A percentile compares a stretch with the other conserved stretches of the same genome.
These are phyloP conservation scores for Hartigia nigra DNA, from an alignment of 2,888 invertebrate genomes.

Conservation along the genomic window DNA sequence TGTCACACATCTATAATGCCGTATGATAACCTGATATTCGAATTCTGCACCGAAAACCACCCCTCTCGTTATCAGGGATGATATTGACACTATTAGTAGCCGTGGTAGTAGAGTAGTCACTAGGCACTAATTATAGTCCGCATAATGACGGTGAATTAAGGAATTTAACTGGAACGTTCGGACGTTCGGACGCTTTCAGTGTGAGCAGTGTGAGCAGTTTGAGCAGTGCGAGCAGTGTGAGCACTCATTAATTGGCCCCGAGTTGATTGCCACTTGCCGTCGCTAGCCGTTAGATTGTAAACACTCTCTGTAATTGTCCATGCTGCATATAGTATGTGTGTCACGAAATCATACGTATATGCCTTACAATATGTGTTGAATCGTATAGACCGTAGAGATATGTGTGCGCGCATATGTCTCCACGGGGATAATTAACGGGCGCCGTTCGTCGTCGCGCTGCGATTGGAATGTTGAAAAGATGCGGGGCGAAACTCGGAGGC, in stretches of 20 bases:
- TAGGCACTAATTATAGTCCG: constrained; percentile 14
- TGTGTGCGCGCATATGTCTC: background rate
- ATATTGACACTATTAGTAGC: background rate
- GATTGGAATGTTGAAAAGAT: background rate
- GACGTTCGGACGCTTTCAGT: too few species aligned
- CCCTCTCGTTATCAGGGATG: background rate
- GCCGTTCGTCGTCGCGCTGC: background rate
- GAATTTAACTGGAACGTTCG: constrained; percentile 14
- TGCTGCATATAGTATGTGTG: background rate
- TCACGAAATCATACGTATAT: background rate
- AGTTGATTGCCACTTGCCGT: constrained; percentile 51
- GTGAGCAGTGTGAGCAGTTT: too few species aligned
- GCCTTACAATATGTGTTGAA: background rate
- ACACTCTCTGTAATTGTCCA: constrained; percentile 44
- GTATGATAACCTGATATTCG: background rate
- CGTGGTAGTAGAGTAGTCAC: background rate
- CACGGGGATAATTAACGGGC: background rate
- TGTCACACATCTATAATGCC: background rate
- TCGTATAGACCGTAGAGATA: background rate
- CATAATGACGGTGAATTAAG: constrained; percentile 22
- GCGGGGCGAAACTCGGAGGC: background rate
- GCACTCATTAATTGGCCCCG: constrained; percentile 52
- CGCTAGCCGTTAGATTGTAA: constrained; percentile 24
- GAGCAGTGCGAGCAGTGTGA: constrained; percentile 16
- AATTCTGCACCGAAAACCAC: background rate